Evolutionary conservation across 1,140 invertebrate genomes (phyloP).

Genomic region (Antheraea mylitta): DNA sequence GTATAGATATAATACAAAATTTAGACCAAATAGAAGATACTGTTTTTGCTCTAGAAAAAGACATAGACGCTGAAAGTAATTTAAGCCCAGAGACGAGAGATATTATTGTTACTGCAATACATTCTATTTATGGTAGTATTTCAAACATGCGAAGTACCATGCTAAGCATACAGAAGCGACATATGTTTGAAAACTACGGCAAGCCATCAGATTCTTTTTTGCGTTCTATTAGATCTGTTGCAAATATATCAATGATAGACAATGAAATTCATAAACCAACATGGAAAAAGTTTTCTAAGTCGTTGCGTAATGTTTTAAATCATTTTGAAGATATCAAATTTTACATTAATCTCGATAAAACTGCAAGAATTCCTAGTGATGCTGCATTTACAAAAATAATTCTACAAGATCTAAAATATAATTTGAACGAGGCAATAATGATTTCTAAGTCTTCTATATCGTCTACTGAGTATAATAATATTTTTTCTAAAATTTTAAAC

Average conservation of each 20-base stretch:
- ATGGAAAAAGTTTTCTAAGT: slow-evolving; percentile 51
- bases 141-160: slow-evolving; percentile 70
- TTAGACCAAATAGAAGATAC: slow-evolving; percentile 59
- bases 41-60: slow-evolving; percentile 59
- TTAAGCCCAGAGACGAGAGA: slow-evolving; percentile 39
- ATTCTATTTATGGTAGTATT: slow-evolving; percentile 61
- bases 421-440: slow-evolving; percentile 32
- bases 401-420: slow-evolving; percentile 46
- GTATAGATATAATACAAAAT: slow-evolving; percentile 49
- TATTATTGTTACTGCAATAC: slow-evolving; percentile 50
- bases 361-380: slow-evolving; percentile 63
- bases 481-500: slow-evolving; percentile 24
- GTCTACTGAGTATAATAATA: slow-evolving; percentile 16
- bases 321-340: slow-evolving; percentile 74
- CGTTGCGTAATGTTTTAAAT: slow-evolving; percentile 56
- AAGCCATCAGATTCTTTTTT: slow-evolving; percentile 53
- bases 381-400: slow-evolving; percentile 62
- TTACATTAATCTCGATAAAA: slow-evolving; percentile 73
- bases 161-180: slow-evolving; percentile 61
- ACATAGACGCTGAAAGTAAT: slow-evolving; percentile 32
- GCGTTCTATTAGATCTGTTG: slow-evolving; percentile 50
- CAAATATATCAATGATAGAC: slow-evolving; percentile 28
- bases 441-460: slow-evolving; percentile 21
- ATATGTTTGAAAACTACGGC: slow-evolving; percentile 67
- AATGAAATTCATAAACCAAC: slow-evolving; percentile 25